A percentile compares a stretch with the other conserved stretches of the same genome.
phyloP scores from a whole-genome alignment of 2,888 invertebrate species.

The Hirtodrosophila histrioides region DNA sequence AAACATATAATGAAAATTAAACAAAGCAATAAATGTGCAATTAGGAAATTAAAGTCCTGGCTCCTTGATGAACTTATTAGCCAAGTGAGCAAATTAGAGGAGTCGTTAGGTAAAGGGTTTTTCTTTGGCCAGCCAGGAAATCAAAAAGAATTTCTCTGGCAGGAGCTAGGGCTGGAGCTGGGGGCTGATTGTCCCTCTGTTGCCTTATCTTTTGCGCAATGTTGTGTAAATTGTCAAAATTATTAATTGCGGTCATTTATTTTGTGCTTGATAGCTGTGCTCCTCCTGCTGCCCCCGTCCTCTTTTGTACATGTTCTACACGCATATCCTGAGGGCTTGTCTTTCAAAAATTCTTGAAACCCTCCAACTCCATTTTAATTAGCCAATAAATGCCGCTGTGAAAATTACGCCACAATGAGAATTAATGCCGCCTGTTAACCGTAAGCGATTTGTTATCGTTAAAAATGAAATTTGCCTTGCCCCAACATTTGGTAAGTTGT shows the following conservation, averaged over 20 bases:
- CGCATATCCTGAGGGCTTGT: conserved; percentile 26
- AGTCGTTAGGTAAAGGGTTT: conserved; percentile 5
- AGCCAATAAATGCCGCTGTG: conserved; percentile 75
- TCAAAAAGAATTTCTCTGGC: conserved; percentile 33
- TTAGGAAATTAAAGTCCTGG: conserved; percentile 37
- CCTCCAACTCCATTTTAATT: conserved; percentile 60
- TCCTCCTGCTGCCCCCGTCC: not conserved
- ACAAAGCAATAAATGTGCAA: conserved; percentile 50
- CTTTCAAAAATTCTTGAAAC: not conserved
- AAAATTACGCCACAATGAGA: conserved; percentile 67
- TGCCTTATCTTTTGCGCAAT: conserved; percentile 62
- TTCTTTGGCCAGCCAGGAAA: conserved; percentile 12
- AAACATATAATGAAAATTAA: conserved; percentile 17
- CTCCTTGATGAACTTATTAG: conserved; percentile 40
- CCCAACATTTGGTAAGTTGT: conserved; percentile 40
- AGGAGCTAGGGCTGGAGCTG: not conserved
- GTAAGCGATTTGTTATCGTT: conserved; percentile 80
- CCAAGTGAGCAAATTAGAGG: conserved; percentile 39
- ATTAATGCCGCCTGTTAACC: conserved; percentile 74
- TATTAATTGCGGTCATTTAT: conserved; percentile 80
- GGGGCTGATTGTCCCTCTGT: conserved; percentile 2
- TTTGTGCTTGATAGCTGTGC: conserved; percentile 2
- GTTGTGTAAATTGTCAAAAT: conserved; percentile 81
- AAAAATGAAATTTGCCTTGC: conserved; percentile 38
- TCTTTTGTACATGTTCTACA: conserved; percentile 26